Conservation (phyloP, 2,113 vertebrate genomes). For the Gasterosteus aculeatus region DNA sequence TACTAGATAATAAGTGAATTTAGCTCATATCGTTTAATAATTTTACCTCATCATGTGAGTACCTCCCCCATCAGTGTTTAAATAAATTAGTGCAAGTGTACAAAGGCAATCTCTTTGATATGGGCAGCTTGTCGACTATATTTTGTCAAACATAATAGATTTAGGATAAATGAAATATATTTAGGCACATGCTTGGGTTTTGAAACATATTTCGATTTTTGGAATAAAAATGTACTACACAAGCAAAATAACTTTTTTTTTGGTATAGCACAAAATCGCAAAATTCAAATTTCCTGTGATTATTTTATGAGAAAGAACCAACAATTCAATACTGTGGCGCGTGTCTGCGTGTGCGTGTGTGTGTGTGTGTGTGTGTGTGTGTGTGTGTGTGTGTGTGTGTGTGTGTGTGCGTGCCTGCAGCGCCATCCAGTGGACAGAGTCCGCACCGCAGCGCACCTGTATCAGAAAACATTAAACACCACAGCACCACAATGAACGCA, state of each 20-base stretch:
- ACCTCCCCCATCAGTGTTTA: not conserved
- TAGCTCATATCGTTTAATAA: not conserved
- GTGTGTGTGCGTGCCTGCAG: constrained; percentile 1
- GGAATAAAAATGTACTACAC: not conserved
- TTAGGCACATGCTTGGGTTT: not conserved
- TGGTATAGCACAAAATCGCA: too few species aligned
- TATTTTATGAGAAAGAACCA: too few species aligned
- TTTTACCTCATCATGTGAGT: not conserved
- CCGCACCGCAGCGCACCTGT: not conserved
- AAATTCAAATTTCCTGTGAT: too few species aligned
- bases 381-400: not conserved
- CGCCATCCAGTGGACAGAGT: not conserved
- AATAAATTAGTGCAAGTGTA: not conserved
- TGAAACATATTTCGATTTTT: not conserved
- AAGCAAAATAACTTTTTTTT: not conserved
- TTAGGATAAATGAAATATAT: not conserved
- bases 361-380: not conserved
- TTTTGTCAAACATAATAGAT: not conserved
- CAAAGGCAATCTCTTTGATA: not conserved
- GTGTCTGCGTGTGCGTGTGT: too few species aligned
- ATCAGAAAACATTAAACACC: not conserved
- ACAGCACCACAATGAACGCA: not conserved
- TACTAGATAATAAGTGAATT: not conserved
- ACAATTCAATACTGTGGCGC: too few species aligned
- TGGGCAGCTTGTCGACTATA: not conserved